phyloP scores from a whole-genome alignment of 2,797 vertebrate genomes.

The Melanogrammus aeglefinus region DNA sequence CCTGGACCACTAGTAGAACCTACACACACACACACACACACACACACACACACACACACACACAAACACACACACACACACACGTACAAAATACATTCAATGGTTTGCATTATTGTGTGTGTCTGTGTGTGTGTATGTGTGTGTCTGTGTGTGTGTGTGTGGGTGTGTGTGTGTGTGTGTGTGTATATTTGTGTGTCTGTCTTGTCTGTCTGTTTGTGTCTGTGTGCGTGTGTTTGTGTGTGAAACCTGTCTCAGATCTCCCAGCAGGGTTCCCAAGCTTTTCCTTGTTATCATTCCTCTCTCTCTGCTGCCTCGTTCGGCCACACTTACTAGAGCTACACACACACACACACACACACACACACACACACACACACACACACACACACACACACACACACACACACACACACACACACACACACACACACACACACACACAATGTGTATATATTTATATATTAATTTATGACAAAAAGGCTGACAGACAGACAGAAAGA shows the following conservation, averaged over 20 bases:
- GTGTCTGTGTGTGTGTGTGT: background rate
- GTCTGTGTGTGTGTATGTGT: background rate
- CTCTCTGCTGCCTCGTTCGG: slow-evolving; percentile 47
- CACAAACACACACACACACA: background rate
- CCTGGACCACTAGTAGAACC: slow-evolving; percentile 79
- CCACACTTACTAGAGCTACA: slow-evolving; percentile 77
- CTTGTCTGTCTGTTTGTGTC: background rate
- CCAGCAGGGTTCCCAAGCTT: slow-evolving; percentile 74
- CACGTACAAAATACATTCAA: background rate
- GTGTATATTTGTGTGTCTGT: background rate
- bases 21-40: slow-evolving; percentile 43
- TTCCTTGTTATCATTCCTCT: slow-evolving; percentile 62
- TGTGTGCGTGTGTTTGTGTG: background rate
- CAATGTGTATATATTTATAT: background rate
- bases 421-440: background rate
- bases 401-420: background rate
- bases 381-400: background rate
- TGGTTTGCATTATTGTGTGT: background rate
- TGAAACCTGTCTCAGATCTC: slow-evolving; percentile 79
- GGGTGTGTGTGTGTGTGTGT: background rate
- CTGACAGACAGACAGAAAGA: background rate
- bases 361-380: background rate
- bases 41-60: slow-evolving; percentile 11
- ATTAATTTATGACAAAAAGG: background rate
- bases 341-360: background rate